A percentile compares a stretch with the other conserved stretches of the same genome.
Evolutionary conservation across 2,797 vertebrate species (phyloP).

Genomic region (Betta splendens): DNA sequence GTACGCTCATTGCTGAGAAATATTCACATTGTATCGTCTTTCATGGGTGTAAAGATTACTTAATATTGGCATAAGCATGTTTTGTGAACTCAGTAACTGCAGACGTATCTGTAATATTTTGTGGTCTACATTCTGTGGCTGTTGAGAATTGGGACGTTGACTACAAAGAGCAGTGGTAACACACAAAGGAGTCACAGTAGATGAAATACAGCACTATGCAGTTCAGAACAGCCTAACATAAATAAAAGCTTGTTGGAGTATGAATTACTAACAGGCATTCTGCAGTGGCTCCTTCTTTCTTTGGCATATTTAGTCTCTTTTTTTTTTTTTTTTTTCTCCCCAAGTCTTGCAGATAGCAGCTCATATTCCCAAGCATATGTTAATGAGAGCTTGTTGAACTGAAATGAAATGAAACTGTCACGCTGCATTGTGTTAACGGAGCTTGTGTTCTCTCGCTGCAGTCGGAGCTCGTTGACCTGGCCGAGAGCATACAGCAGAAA

Average conservation of each 20-base stretch:
- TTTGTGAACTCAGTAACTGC: neutral
- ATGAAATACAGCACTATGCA: neutral
- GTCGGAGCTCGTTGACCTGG: slow-evolving; percentile 94
- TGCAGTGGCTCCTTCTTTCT: neutral
- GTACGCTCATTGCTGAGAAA: slow-evolving; percentile 66
- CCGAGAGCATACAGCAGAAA: slow-evolving; percentile 97
- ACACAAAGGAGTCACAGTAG: neutral
- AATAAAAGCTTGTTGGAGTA: slow-evolving; percentile 17
- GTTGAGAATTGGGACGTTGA: neutral
- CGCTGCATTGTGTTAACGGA: slow-evolving; percentile 1
- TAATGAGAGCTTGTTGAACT: slow-evolving; percentile 6
- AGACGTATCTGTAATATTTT: neutral
- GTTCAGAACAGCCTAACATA: slow-evolving; percentile 9
- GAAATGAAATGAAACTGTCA: slow-evolving; percentile 22
- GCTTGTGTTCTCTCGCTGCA: slow-evolving; percentile 69
- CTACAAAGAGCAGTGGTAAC: slow-evolving; percentile 1
- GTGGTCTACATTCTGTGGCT: neutral
- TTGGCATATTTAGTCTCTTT: slow-evolving; percentile 24
- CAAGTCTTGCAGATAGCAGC: neutral
- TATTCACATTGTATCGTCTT: neutral
- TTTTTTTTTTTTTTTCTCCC: neutral
- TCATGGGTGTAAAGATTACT: neutral
- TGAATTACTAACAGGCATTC: neutral
- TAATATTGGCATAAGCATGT: neutral
- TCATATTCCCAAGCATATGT: slow-evolving; percentile 15